A percentile compares a stretch with the other conserved stretches of the same genome.
Conservation (phyloP, 2,888 invertebrate species). For the Agrotis exclamationis region DNA sequence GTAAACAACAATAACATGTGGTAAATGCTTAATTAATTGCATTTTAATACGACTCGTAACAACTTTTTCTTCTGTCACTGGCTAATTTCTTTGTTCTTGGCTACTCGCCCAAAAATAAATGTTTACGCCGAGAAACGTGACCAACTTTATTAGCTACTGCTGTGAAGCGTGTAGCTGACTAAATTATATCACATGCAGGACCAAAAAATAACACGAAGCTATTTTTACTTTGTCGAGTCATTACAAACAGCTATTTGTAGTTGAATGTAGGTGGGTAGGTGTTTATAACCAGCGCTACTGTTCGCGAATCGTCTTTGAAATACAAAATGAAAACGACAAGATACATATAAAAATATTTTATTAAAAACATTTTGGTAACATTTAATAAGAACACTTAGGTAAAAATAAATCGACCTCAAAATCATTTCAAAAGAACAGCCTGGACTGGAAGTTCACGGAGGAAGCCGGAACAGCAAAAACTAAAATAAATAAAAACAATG, state of each 20-base stretch:
- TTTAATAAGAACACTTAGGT: slow-evolving; percentile 92
- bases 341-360: slow-evolving; percentile 92
- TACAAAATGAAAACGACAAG: slow-evolving; percentile 76
- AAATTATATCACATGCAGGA: slow-evolving; percentile 65
- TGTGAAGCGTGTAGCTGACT: slow-evolving; percentile 56
- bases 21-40: slow-evolving; percentile 7
- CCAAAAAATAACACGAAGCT: slow-evolving; percentile 68
- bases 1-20: slow-evolving; percentile 37
- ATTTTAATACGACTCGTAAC: slow-evolving; percentile 17
- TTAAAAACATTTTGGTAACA: slow-evolving; percentile 92
- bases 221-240: slow-evolving; percentile 69
- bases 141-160: slow-evolving; percentile 69
- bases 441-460: slow-evolving; percentile 91
- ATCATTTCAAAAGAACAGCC: slow-evolving; percentile 92
- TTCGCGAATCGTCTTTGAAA: background rate
- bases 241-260: slow-evolving; percentile 64
- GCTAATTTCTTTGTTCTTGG: slow-evolving; percentile 69
- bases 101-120: slow-evolving; percentile 71
- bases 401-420: slow-evolving; percentile 92
- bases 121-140: slow-evolving; percentile 78
- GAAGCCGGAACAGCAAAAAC: slow-evolving; percentile 90
- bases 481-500: slow-evolving; percentile 90
- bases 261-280: slow-evolving; percentile 54
- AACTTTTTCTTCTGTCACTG: slow-evolving; percentile 49
- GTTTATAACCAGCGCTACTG: slow-evolving; percentile 32